These are phyloP conservation scores for Nephila pilipes DNA, from an alignment of 1,140 invertebrate species.

Conservation along the genomic window DNA sequence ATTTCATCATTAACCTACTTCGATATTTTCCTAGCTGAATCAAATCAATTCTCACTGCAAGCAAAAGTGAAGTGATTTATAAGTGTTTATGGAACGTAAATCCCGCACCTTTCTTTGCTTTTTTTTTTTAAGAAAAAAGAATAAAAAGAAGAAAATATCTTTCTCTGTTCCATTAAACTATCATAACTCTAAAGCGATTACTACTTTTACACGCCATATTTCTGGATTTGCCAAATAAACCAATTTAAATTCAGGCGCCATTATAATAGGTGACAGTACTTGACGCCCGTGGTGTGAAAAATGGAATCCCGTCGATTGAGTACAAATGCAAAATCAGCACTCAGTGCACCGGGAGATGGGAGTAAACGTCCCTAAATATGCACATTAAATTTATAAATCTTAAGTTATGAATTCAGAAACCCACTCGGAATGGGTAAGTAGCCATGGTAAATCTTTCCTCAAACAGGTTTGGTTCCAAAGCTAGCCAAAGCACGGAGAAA, in stretches of 20 bases:
- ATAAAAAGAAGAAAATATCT: not conserved
- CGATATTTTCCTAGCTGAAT: too few relatives aligned
- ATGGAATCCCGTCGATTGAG: not conserved
- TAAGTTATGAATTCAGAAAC: not conserved
- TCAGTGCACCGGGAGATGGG: not conserved
- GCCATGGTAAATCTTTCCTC: not conserved
- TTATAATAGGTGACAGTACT: not conserved
- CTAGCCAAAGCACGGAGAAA: not conserved
- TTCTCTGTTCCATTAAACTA: not conserved
- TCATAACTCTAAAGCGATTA: not conserved
- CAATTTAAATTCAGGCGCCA: not conserved
- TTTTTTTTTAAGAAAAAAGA: too few relatives aligned
- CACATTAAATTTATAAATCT: not conserved
- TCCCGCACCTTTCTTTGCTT: too few relatives aligned
- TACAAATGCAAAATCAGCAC: not conserved
- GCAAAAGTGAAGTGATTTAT: too few relatives aligned
- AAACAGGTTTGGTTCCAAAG: not conserved
- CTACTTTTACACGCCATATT: not conserved
- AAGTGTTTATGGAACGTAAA: too few relatives aligned
- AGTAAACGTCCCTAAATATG: not conserved
- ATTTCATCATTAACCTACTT: too few relatives aligned
- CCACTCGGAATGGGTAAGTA: not conserved
- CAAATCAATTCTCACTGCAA: too few relatives aligned
- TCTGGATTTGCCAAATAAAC: not conserved
- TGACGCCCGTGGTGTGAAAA: not conserved